Evolutionary conservation across 1,140 invertebrate species (phyloP), one percentile per base, ranked within the genome.

Genomic region (Homarus americanus): DNA sequence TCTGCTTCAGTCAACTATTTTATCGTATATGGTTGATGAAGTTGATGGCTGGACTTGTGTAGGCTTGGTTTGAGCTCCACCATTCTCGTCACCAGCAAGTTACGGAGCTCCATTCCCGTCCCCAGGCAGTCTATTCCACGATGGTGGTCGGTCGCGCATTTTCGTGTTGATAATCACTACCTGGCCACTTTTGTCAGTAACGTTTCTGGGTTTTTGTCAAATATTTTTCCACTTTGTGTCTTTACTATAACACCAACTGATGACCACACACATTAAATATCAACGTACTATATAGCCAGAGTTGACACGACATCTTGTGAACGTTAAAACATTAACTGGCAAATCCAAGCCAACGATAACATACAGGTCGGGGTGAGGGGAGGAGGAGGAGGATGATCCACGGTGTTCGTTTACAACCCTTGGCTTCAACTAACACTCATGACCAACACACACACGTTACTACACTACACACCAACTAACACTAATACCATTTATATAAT

Each of bases 11-110:
- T n/a, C n/a, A n/a, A n/a, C n/a, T n/a, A n/a, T n/a, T n/a, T n/a
- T n/a, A n/a, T n/a, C n/a, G n/a, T n/a, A 20, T 20, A 58, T 20
- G 53, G 4, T 4, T 58, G 20, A 20, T 20, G 5, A 58, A 58
- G 12, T 20, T 4, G 17, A 20, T 4, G 17, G 17, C 17, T 20
- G 15, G 12, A 20, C 17, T 20, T 58, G 53, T 58, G 53, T 58
- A 58, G 53, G 53, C 53, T 58, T 58, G 53, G 15, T 69, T 63
- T 69, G 63, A 4, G 4, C 63, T 24, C n/a, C 7, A 32, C 2
- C 63, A 28, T 69, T 69, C 63, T 69, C 63, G 63, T 69, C 63
- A 69, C 63, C 4, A 69, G 63, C 63, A 69, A 32, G 63, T 69
- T 69, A 69, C 3, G 24, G n/a, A 69, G 4, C n/a, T 7, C 5